Evolutionary conservation across 2,113 vertebrate species (phyloP).

Genomic region (Onychorhynchus coronatus): DNA sequence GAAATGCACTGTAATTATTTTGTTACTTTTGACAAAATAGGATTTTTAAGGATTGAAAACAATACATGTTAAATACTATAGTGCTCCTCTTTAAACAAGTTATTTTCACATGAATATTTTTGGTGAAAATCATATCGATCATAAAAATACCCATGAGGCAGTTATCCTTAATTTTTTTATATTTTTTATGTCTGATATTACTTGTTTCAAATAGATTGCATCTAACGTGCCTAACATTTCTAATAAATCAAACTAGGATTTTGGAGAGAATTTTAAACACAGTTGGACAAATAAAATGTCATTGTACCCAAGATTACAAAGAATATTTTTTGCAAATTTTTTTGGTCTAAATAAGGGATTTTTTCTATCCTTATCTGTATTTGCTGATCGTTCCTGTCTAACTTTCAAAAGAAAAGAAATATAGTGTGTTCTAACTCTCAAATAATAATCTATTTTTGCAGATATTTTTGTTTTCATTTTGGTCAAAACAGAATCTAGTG

Average conservation of each 20-base stretch:
- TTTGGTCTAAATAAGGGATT: rapidly evolving
- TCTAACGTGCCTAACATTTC: background rate
- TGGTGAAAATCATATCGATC: background rate
- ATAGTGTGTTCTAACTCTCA: background rate
- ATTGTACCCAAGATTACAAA: background rate
- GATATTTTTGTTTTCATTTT: background rate
- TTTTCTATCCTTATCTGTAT: background rate
- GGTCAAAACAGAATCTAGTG: background rate
- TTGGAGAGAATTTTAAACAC: background rate
- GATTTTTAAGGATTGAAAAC: background rate
- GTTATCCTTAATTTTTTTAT: background rate
- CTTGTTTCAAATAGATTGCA: background rate
- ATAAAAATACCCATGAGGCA: background rate
- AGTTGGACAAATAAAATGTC: background rate
- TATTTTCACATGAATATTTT: background rate
- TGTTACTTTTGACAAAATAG: background rate
- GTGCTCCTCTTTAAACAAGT: background rate
- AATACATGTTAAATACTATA: background rate
- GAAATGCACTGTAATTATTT: background rate
- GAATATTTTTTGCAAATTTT: background rate
- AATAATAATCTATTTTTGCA: background rate
- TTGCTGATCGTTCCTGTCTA: background rate
- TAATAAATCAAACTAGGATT: background rate
- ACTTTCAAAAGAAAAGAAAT: background rate
- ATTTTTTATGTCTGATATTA: background rate